phyloP scores from a whole-genome alignment of 1,140 invertebrate species.

The Drosophila takahashii region DNA sequence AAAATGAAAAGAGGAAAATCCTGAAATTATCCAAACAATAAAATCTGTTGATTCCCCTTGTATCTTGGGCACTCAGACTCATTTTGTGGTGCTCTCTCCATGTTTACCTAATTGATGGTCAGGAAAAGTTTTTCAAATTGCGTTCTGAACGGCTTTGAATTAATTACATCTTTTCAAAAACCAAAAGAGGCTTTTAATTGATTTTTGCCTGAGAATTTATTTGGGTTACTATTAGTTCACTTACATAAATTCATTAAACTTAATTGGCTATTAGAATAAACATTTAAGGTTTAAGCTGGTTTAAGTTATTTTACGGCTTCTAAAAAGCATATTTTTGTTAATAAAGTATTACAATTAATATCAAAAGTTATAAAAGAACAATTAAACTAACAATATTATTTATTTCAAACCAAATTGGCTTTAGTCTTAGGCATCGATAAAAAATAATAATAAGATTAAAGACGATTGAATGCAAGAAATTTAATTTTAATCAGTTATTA shows the following conservation, averaged over 20 bases:
- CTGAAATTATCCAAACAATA: conserved; percentile 50
- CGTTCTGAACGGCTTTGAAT: conserved; percentile 5
- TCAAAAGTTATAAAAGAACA: no score
- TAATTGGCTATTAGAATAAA: no score
- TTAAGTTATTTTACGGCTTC: no score
- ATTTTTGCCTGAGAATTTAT: not conserved
- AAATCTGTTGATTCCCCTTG: conserved; percentile 49
- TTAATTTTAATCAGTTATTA: no score
- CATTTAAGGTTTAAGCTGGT: no score
- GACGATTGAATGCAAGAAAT: no score
- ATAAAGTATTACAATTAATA: no score
- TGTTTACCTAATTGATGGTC: conserved; percentile 50
- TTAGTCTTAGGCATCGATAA: no score
- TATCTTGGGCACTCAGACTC: conserved; percentile 34
- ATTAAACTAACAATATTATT: no score
- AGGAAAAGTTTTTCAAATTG: conserved; percentile 27
- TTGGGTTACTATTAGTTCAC: not conserved
- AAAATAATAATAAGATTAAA: no score
- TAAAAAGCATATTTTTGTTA: no score
- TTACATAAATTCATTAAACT: not conserved
- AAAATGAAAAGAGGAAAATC: conserved; percentile 53
- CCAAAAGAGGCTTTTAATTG: conserved; percentile 6
- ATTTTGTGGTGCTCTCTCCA: conserved; percentile 25
- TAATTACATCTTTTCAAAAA: not conserved
- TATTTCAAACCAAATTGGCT: no score